A percentile compares a stretch with the other conserved stretches of the same genome.
Conservation (phyloP, 2,888 invertebrate genomes). For the Trypoxylon attenuatum region DNA sequence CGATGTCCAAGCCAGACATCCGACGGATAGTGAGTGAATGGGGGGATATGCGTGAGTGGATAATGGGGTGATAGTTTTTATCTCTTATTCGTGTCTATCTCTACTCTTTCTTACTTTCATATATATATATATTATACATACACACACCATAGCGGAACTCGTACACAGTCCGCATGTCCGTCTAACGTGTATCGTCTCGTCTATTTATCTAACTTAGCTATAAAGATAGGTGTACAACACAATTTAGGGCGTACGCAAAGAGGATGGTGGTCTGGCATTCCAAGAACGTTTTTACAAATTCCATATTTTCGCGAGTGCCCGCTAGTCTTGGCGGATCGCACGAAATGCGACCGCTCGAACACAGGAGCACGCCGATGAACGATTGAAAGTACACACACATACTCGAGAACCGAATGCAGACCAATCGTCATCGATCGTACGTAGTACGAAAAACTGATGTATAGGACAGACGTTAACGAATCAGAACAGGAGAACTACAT, state of each 20-base stretch:
- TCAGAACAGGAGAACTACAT: constrained; percentile 20
- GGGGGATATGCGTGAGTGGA: neutral
- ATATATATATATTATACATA: too few relatives aligned
- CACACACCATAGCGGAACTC: constrained; percentile 46
- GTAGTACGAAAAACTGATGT: constrained; percentile 41
- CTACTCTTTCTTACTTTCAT: constrained; percentile 41
- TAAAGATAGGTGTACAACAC: constrained; percentile 53
- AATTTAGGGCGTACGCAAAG: constrained; percentile 17
- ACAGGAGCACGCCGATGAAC: neutral
- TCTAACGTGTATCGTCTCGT: constrained; percentile 68
- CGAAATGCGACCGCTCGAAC: constrained; percentile 5
- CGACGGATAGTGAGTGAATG: neutral
- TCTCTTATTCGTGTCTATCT: constrained; percentile 46
- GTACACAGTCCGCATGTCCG: constrained; percentile 61
- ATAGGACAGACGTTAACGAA: constrained; percentile 47
- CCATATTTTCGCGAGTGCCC: constrained; percentile 7
- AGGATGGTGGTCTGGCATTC: constrained; percentile 35
- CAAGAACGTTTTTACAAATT: constrained; percentile 17
- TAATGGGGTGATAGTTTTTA: constrained; percentile 19
- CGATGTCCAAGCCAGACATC: constrained; percentile 2
- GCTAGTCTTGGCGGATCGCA: constrained; percentile 9
- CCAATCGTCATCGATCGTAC: constrained; percentile 26
- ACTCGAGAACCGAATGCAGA: constrained; percentile 27
- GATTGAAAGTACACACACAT: constrained; percentile 32
- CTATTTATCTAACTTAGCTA: constrained; percentile 66